Base-by-base conservation (phyloP, 2,888 invertebrate genomes). In the Protonemura montana region DNA sequence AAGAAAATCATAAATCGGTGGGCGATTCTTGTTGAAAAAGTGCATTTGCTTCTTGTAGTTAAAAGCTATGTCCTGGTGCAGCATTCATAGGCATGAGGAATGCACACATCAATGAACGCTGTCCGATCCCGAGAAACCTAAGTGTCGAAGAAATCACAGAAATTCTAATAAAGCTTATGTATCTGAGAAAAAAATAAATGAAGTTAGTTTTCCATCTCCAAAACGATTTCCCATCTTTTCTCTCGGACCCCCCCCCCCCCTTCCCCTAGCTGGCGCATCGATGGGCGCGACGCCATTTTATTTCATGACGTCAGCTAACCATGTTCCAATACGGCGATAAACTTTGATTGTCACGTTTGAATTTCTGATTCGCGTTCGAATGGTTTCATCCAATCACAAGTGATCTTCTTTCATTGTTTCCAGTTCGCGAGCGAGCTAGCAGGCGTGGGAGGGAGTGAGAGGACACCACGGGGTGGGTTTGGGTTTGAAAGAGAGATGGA, bases 261-360 rank as follows among this genome's bases (percentile, higher is more conserved):
- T 76, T 76, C 76, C 7, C 85, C n/a, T 16, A 28, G 29, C 16
- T 13, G 85, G 35, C 21, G 85, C 59, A 59, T 26, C 41, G 76
- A n/a, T 21, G 76, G 0, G 59, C 59, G 59, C 21, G 30, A 27
- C 81, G 30, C 81, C 86, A 86, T 86, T 84, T 86, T 86, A 86
- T 87, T 87, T 87, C 87, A 87, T 87, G 87, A 86, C 87, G 86
- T 87, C 86, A 86, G 86, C 81, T 85, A 76, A 29, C 86, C 30
- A 76, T 82, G 42, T 29, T 76, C 81, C 42, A 41, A 85, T 86
- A 84, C 77, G 82, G 86, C 83, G 86, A 87, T 87, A 86, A 87
- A 87, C 85, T 87, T 87, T 87, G 87, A 87, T 87, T 86, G 87
- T 87, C 87, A 87, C 87, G 86, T 87, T 87, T 87, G 87, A 87